A percentile compares a stretch with the other conserved stretches of the same genome.
These are phyloP conservation scores for Haliclona indistincta DNA, from an alignment of 37 sponge, comb jelly and placozoan genomes.

Conservation along the genomic window DNA sequence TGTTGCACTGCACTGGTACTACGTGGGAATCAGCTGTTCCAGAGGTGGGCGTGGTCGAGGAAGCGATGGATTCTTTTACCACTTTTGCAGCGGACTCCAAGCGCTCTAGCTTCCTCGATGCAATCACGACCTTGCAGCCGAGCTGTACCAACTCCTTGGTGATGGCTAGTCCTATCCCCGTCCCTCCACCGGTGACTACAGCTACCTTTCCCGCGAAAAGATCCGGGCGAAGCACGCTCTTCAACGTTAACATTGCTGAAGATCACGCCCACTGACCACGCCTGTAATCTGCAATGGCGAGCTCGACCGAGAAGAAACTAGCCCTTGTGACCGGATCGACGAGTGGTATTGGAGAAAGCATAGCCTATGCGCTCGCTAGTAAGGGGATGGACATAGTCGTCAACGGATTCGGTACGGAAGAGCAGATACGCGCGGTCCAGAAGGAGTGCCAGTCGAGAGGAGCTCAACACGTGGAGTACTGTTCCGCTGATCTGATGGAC, in stretches of 20 bases:
- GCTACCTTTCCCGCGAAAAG: slow-evolving; percentile 88
- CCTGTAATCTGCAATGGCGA: neutral
- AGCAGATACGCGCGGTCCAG: slow-evolving; percentile 14
- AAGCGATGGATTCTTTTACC: slow-evolving; percentile 36
- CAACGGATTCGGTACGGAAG: slow-evolving; percentile 49
- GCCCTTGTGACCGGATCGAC: slow-evolving; percentile 84
- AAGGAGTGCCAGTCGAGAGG: slow-evolving; percentile 28
- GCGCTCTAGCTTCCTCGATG: slow-evolving; percentile 75
- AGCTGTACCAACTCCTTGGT: slow-evolving; percentile 78
- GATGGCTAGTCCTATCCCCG: slow-evolving; percentile 92
- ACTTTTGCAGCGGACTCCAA: slow-evolving; percentile 74
- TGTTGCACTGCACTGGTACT: slow-evolving; percentile 80
- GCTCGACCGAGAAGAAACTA: neutral
- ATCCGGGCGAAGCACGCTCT: slow-evolving; percentile 68
- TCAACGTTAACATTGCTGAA: neutral
- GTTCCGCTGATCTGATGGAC: slow-evolving; percentile 54
- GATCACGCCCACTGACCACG: neutral
- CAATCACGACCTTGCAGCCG: slow-evolving; percentile 93
- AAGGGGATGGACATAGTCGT: slow-evolving; percentile 41
- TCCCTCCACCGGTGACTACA: slow-evolving; percentile 96
- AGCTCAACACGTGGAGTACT: slow-evolving; percentile 29
- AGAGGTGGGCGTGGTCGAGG: neutral
- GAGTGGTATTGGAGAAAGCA: slow-evolving; percentile 72
- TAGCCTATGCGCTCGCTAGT: slow-evolving; percentile 41
- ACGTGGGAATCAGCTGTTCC: slow-evolving; percentile 16